Evolutionary conservation across 2,888 invertebrate genomes (phyloP).

Genomic region (Tillus elongatus): DNA sequence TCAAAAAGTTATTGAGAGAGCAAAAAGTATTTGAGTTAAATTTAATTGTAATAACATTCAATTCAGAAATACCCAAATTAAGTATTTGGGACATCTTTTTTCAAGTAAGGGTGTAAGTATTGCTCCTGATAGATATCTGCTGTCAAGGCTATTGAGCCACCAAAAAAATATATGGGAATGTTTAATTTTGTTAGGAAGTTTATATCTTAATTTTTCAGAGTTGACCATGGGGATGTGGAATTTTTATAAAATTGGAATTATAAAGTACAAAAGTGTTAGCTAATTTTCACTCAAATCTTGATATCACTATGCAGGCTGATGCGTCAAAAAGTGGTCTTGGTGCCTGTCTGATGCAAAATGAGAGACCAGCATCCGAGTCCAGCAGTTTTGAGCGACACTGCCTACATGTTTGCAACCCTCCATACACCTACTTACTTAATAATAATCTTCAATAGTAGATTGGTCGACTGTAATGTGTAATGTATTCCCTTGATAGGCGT

Average conservation of each 20-base stretch:
- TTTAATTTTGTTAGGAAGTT: conserved; percentile 18
- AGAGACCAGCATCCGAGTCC: too few species aligned
- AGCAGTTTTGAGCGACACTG: too few species aligned
- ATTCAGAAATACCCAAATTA: conserved; percentile 22
- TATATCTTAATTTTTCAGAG: conserved; percentile 19
- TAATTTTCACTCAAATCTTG: conserved; percentile 15
- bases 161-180: conserved; percentile 20
- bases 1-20: conserved; percentile 21
- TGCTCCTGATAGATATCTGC: conserved; percentile 15
- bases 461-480: too few species aligned
- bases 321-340: conserved; percentile 17
- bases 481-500: too few species aligned
- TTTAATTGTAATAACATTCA: conserved; percentile 28
- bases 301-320: conserved; percentile 17
- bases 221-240: conserved; percentile 13
- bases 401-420: too few species aligned
- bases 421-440: too few species aligned
- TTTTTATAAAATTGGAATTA: conserved; percentile 16
- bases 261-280: conserved; percentile 14
- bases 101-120: conserved; percentile 15
- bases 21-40: conserved; percentile 24
- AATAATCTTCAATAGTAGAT: too few species aligned
- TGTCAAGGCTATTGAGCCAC: conserved; percentile 11
- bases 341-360: conserved; percentile 17
- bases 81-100: conserved; percentile 25